Evolutionary conservation across 2,113 vertebrate genomes (phyloP).

Genomic region (Brachirus orientalis): DNA sequence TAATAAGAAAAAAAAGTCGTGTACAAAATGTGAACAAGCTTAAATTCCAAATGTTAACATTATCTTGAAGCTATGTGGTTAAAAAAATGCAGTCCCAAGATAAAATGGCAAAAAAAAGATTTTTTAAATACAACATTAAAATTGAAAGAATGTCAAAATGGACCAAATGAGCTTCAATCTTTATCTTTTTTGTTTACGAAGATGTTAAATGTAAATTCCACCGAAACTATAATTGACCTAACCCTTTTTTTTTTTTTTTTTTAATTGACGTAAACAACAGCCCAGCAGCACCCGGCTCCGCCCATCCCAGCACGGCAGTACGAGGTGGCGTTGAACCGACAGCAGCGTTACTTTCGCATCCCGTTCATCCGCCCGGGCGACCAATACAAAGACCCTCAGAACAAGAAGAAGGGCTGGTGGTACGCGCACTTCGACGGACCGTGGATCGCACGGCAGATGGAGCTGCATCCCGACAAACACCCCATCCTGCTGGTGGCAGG

Average conservation of each 20-base stretch:
- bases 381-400: slow-evolving; percentile 93
- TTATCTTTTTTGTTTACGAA: no score
- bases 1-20: no score
- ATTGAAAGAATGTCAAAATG: no score
- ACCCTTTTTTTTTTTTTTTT: background rate
- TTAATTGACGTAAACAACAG: slow-evolving; percentile 67
- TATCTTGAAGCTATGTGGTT: no score
- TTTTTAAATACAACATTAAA: no score
- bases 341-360: slow-evolving; percentile 97
- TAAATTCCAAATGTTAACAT: no score
- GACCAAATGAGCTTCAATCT: no score
- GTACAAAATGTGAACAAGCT: no score
- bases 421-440: slow-evolving; percentile 97
- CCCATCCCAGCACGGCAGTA: slow-evolving; percentile 87
- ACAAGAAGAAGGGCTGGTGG: slow-evolving; percentile 99
- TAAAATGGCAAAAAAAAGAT: no score
- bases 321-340: slow-evolving; percentile 87
- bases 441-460: slow-evolving; percentile 98
- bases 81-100: no score
- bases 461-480: slow-evolving; percentile 96
- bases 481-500: slow-evolving; percentile 97
- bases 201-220: no score
- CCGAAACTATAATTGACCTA: no score
- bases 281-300: slow-evolving; percentile 86
- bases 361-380: slow-evolving; percentile 95